phyloP scores from a whole-genome alignment of 2,113 vertebrate genomes.

The Oxyruncus cristatus region DNA sequence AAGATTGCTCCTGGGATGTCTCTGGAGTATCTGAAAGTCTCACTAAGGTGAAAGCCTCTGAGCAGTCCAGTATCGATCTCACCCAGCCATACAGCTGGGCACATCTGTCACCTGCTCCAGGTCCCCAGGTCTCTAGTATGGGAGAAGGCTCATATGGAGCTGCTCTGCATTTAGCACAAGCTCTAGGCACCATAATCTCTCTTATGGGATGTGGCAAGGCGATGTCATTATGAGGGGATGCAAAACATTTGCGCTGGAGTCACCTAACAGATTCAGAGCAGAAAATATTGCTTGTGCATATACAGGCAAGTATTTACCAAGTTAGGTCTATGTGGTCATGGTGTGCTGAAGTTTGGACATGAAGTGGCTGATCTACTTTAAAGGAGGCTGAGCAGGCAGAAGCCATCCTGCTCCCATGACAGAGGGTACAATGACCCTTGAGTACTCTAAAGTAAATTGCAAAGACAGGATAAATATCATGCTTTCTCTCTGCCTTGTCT shows the following conservation, averaged over 20 bases:
- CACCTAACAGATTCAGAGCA: not conserved
- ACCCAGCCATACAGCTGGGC: not conserved
- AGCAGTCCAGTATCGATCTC: not conserved
- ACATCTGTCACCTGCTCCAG: not conserved
- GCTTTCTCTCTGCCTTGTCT: not conserved
- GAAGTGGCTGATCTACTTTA: not conserved
- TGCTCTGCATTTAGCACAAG: fast-evolving
- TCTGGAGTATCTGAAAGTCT: not conserved
- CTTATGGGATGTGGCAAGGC: not conserved
- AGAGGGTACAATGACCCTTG: not conserved
- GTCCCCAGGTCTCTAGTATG: not conserved
- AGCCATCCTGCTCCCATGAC: not conserved
- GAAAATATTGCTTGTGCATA: not conserved
- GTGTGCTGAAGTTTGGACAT: not conserved
- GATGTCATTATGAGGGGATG: not conserved
- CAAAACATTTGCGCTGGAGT: not conserved
- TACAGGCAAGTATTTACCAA: not conserved
- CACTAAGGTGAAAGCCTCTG: not conserved
- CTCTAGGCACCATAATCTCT: not conserved
- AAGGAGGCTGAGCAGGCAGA: not conserved
- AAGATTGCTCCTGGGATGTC: not conserved
- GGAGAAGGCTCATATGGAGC: not conserved
- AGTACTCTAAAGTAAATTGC: not conserved
- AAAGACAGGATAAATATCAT: not conserved
- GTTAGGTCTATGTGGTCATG: not conserved